Percentiles rank a stretch among this genome's conserved stretches.
These are phyloP conservation scores for Semnornis frantzii DNA, from an alignment of 2,113 vertebrate genomes.

Conservation along the genomic window DNA sequence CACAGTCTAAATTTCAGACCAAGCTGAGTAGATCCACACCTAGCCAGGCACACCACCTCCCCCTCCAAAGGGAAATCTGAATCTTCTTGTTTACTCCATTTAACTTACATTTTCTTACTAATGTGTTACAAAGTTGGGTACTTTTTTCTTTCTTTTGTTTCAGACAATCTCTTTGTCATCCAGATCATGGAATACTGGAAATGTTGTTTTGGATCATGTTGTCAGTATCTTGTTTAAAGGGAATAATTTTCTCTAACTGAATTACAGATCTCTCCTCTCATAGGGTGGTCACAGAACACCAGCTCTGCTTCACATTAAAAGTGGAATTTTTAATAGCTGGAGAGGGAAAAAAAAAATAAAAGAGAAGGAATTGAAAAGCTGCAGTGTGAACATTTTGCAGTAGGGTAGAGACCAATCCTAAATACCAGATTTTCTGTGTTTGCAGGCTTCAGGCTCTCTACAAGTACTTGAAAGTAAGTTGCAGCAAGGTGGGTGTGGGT, in stretches of 20 bases:
- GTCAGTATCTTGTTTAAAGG: not conserved
- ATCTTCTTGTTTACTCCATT: not conserved
- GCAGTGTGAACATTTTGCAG: not conserved
- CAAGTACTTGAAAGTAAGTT: too few species aligned
- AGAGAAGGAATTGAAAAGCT: not conserved
- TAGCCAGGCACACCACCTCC: not conserved
- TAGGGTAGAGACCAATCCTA: not conserved
- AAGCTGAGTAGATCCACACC: not conserved
- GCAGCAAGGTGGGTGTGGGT: too few species aligned
- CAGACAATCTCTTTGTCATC: not conserved
- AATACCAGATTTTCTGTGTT: not conserved
- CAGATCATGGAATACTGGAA: not conserved
- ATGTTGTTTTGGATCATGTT: not conserved
- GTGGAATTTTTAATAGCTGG: conserved; percentile 38
- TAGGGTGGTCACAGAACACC: not conserved
- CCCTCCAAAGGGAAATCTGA: not conserved
- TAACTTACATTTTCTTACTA: not conserved
- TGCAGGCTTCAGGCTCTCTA: not conserved
- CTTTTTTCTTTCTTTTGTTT: not conserved
- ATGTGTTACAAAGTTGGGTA: not conserved
- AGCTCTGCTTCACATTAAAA: conserved; percentile 47
- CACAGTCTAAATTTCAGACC: not conserved
- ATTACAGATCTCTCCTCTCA: not conserved
- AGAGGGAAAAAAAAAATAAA: not conserved
- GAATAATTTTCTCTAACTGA: conserved; percentile 21